Evolutionary conservation across 2,797 vertebrate genomes (phyloP).

Genomic region (Manis pentadactyla): DNA sequence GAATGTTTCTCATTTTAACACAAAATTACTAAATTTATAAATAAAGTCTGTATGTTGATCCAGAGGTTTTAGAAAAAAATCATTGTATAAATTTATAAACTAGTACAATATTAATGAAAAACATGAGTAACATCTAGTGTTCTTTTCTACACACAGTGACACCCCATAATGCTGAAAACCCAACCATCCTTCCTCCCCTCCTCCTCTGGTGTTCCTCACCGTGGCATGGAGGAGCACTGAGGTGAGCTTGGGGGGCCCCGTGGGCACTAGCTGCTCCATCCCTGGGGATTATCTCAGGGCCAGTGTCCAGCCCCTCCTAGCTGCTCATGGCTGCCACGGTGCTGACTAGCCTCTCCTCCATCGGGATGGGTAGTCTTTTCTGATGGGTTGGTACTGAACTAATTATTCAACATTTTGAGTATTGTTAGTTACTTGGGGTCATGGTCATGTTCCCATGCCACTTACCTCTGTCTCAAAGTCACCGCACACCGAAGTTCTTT

Average conservation of each 20-base stretch:
- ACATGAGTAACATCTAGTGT: background rate
- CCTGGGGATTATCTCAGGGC: background rate
- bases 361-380: background rate
- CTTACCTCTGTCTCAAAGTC: constrained; percentile 13
- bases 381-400: background rate
- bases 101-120: background rate
- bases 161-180: background rate
- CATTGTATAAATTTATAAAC: background rate
- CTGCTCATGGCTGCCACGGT: background rate
- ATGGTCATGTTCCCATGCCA: background rate
- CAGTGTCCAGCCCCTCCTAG: background rate
- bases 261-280: background rate
- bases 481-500: background rate
- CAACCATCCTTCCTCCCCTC: background rate
- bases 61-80: background rate
- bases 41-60: background rate
- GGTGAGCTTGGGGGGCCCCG: background rate
- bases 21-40: background rate
- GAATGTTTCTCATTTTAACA: background rate
- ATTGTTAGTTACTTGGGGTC: background rate
- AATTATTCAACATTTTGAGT: constrained; percentile 3
- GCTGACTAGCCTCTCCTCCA: background rate
- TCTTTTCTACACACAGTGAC: background rate
- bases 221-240: background rate
- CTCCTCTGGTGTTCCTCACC: background rate